These are phyloP conservation scores for Odocoileus hemionus DNA, from an alignment of 2,113 vertebrate species.

Conservation along the genomic window DNA sequence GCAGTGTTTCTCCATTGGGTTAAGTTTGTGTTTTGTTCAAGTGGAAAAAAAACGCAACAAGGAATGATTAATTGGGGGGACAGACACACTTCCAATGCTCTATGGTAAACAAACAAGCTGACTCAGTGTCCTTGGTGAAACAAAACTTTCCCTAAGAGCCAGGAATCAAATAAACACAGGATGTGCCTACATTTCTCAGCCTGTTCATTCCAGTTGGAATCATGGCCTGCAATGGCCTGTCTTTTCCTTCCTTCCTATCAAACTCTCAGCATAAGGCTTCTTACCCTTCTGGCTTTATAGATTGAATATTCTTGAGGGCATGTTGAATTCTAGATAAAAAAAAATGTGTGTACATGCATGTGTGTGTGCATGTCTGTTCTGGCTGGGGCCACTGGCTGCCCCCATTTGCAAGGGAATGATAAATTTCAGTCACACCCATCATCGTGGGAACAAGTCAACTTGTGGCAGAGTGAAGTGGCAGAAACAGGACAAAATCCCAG, in stretches of 20 bases:
- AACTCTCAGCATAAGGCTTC: not conserved
- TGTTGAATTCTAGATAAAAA: constrained; percentile 9
- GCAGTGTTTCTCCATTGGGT: not conserved
- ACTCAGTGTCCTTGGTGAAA: constrained; percentile 42
- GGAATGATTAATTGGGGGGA: constrained; percentile 15
- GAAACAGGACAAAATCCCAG: not conserved
- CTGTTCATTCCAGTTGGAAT: constrained; percentile 3
- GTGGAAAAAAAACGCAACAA: not conserved
- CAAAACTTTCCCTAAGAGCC: constrained; percentile 42
- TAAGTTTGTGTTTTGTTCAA: constrained; percentile 35
- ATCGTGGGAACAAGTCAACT: constrained; percentile 1
- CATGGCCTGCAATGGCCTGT: not conserved
- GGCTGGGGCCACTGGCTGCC: not conserved
- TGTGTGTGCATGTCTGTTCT: not conserved
- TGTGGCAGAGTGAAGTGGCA: not conserved
- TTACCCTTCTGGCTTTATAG: constrained; percentile 34
- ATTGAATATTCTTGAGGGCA: not conserved
- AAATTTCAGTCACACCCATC: constrained; percentile 15
- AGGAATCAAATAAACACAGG: constrained; percentile 52
- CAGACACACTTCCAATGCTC: not conserved
- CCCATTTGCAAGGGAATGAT: constrained; percentile 1
- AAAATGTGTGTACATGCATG: not conserved
- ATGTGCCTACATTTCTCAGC: constrained; percentile 7
- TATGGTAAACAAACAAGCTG: constrained; percentile 52
- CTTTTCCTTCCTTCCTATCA: not conserved